Conservation (phyloP, 2,797 vertebrate genomes). For the Salarias fasciatus region DNA sequence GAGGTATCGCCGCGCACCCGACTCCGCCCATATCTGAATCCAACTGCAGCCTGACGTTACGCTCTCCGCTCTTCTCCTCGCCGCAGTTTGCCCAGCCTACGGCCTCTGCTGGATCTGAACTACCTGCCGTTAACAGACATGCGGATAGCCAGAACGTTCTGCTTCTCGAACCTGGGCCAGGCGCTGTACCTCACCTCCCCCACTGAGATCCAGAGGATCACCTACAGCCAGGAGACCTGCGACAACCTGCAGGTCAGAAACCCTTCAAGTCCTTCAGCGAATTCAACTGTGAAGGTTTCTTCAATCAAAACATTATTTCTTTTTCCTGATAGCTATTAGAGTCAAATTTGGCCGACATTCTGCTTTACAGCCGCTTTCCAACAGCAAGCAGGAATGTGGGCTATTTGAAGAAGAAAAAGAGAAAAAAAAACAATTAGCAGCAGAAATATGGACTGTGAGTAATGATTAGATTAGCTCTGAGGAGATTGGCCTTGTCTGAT, state of each 20-base stretch:
- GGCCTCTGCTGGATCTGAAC: conserved; percentile 95
- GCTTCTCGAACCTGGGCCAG: conserved; percentile 97
- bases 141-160: conserved; percentile 98
- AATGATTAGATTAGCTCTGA: too few species aligned
- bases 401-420: too few species aligned
- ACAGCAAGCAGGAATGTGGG: too few species aligned
- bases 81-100: conserved; percentile 93
- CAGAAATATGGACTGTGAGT: too few species aligned
- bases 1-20: conserved; percentile 83
- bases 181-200: conserved; percentile 96
- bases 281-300: too few species aligned
- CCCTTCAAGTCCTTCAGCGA: too few species aligned
- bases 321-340: too few species aligned
- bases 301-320: too few species aligned
- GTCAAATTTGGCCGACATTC: too few species aligned
- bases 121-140: conserved; percentile 98
- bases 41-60: not conserved
- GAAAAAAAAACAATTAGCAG: too few species aligned
- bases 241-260: conserved; percentile 94
- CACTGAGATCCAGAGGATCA: conserved; percentile 98
- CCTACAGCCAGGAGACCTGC: conserved; percentile 97
- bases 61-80: not conserved
- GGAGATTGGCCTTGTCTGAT: too few species aligned
- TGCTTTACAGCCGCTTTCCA: too few species aligned
- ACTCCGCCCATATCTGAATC: not conserved